Evolutionary conservation across 1,140 invertebrate genomes (phyloP).

Genomic region (Mamestra configurata): DNA sequence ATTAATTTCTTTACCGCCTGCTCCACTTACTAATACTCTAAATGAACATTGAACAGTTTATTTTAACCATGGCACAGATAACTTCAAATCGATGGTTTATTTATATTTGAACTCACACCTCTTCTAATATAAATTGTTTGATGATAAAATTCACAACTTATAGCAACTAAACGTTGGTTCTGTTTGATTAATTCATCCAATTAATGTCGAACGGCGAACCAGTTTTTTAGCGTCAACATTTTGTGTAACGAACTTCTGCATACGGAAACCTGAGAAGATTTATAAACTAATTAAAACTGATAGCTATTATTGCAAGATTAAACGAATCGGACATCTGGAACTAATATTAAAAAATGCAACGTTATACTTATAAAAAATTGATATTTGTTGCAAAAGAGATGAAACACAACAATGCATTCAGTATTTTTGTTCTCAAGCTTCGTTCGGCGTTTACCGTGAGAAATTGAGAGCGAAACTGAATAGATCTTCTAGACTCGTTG

Average conservation of each 20-base stretch:
- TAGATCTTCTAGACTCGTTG: conserved; percentile 62
- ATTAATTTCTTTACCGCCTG: conserved; percentile 43
- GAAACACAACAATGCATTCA: conserved; percentile 65
- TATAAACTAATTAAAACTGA: conserved; percentile 14
- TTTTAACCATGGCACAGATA: background rate
- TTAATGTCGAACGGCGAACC: conserved; percentile 17
- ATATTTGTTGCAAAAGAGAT: conserved; percentile 16
- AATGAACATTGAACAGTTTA: conserved; percentile 17
- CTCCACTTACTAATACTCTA: background rate
- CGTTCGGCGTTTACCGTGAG: conserved; percentile 65
- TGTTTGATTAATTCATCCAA: conserved; percentile 11
- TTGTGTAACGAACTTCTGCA: conserved; percentile 7
- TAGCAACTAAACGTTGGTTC: background rate
- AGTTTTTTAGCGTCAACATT: conserved; percentile 6
- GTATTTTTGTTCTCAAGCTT: conserved; percentile 64
- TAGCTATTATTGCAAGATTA: background rate
- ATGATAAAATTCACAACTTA: background rate
- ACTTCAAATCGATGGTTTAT: background rate
- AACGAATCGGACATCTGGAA: background rate
- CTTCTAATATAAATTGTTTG: background rate
- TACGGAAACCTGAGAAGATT: conserved; percentile 33
- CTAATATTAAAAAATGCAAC: background rate
- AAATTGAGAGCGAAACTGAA: conserved; percentile 74
- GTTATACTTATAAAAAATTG: background rate
- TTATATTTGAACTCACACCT: background rate